Percentiles rank a stretch among this genome's conserved stretches.
Conservation (phyloP, 2,113 vertebrate genomes). For the Sciurus niger region DNA sequence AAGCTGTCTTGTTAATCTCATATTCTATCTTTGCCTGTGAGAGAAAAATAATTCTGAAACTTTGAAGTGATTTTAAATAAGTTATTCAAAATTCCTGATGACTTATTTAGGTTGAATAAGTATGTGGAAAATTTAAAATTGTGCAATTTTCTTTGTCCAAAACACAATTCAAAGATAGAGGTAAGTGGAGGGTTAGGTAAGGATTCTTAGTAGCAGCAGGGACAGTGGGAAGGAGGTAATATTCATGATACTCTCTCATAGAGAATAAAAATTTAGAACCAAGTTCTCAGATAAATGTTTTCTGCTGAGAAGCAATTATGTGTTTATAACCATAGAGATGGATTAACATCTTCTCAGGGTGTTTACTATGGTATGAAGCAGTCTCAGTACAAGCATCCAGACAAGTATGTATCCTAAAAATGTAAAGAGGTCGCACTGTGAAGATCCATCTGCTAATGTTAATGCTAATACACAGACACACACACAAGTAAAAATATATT, state of each 20-base stretch:
- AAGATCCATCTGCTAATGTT: not conserved
- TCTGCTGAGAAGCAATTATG: not conserved
- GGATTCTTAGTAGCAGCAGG: not conserved
- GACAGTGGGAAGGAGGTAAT: not conserved
- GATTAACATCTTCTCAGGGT: not conserved
- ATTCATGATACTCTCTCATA: not conserved
- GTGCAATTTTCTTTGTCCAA: not conserved
- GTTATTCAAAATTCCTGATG: not conserved
- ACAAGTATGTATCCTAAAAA: not conserved
- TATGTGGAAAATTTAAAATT: constrained; percentile 20
- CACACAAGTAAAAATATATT: not conserved
- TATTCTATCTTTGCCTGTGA: not conserved
- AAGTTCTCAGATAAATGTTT: constrained; percentile 25
- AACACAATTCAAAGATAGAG: not conserved
- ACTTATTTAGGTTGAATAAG: not conserved
- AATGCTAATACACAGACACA: not conserved
- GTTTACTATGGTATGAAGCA: not conserved
- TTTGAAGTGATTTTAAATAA: constrained; percentile 4
- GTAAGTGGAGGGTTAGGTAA: not conserved
- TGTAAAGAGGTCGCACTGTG: not conserved
- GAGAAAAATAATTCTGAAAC: not conserved
- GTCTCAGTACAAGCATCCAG: not conserved
- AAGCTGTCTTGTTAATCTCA: not conserved
- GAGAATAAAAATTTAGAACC: not conserved
- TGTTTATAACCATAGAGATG: not conserved